Percentiles rank a stretch among this genome's conserved stretches.
These are phyloP conservation scores for Rhabdomys pumilio DNA, from an alignment of 2,797 vertebrate species.

Conservation along the genomic window DNA sequence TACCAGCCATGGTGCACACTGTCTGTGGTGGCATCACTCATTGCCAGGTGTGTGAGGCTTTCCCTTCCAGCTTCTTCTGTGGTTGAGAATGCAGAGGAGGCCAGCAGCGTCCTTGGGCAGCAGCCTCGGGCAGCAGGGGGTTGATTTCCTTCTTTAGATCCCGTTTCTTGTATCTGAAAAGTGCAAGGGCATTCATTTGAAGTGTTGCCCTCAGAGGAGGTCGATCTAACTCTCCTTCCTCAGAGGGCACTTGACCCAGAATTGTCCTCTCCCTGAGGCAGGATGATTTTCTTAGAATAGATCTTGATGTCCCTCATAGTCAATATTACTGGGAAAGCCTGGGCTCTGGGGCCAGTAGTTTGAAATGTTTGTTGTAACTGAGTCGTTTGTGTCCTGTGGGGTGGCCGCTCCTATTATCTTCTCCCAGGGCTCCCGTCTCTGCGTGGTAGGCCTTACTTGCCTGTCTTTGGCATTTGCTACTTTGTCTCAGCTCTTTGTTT, in stretches of 20 bases:
- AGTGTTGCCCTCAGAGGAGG: not conserved
- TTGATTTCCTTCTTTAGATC: not conserved
- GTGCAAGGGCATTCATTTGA: not conserved
- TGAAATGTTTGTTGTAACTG: not conserved
- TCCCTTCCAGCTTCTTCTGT: not conserved
- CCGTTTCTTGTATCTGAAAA: not conserved
- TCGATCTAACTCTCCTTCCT: not conserved
- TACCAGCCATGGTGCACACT: not conserved
- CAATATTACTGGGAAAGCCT: not conserved
- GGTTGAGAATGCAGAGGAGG: not conserved
- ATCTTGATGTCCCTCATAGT: not conserved
- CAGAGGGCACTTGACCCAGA: not conserved
- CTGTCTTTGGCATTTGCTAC: not conserved
- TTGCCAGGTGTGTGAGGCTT: not conserved
- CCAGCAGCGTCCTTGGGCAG: not conserved
- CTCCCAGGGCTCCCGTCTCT: not conserved
- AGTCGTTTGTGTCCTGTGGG: not conserved
- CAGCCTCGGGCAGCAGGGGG: not conserved
- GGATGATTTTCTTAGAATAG: not conserved
- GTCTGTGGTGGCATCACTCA: not conserved
- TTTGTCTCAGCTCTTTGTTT: constrained; percentile 8
- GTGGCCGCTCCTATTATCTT: not conserved
- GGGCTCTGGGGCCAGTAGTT: not conserved
- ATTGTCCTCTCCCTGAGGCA: not conserved
- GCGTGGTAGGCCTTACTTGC: not conserved